Conservation (phyloP, 2,888 invertebrate species). For the Pyrrhosoma nymphula region DNA sequence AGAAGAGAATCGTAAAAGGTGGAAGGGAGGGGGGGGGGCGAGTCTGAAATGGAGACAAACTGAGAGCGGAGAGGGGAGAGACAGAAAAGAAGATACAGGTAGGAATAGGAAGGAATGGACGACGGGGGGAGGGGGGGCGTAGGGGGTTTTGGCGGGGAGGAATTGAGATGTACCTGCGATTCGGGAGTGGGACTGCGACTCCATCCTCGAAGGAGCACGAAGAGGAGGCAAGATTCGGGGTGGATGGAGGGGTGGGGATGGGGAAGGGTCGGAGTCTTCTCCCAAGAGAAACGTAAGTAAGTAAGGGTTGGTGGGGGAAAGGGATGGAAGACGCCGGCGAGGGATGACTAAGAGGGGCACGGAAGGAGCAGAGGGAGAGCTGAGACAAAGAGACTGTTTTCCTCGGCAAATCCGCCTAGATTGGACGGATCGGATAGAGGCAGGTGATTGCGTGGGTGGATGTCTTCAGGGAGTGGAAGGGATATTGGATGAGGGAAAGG, state of each 20-base stretch:
- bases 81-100: neutral
- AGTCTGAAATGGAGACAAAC: neutral
- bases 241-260: too few relatives aligned
- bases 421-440: slow-evolving; percentile 40
- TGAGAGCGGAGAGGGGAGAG: neutral
- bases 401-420: slow-evolving; percentile 3
- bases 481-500: neutral
- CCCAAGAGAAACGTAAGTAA: neutral
- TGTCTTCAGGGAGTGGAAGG: neutral
- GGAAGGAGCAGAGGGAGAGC: neutral
- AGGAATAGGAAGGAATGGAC: neutral
- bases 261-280: neutral
- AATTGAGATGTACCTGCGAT: slow-evolving; percentile 1
- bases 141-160: neutral
- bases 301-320: neutral
- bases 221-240: neutral
- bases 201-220: neutral
- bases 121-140: neutral
- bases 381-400: neutral
- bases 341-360: slow-evolving; percentile 37
- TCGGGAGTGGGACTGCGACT: slow-evolving; percentile 37
- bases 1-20: slow-evolving; percentile 48
- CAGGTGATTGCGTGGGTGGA: neutral
- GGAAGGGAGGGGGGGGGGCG: neutral
- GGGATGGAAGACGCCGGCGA: neutral